phyloP scores from a whole-genome alignment of 37 sponge, comb jelly and placozoan genomes.

The Bolinopsis microptera region DNA sequence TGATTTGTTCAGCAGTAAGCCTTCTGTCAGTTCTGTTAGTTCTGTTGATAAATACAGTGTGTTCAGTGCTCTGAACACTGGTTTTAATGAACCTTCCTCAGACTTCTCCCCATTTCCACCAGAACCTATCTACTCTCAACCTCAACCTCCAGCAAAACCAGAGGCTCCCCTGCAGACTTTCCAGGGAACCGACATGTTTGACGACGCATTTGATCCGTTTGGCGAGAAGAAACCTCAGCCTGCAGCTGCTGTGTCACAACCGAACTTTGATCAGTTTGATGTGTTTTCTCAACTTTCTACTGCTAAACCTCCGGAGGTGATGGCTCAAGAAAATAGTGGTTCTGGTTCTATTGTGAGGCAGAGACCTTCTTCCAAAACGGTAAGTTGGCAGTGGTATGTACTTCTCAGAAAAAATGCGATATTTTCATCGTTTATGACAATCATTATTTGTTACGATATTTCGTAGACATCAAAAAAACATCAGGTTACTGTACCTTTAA shows the following conservation, averaged over 20 bases:
- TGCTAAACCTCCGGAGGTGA: background rate
- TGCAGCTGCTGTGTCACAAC: background rate
- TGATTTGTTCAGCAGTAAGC: background rate
- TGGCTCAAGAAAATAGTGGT: background rate
- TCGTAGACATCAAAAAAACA: no score
- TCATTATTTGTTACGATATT: no score
- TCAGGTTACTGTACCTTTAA: no score
- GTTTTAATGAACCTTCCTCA: background rate
- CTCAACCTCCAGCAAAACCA: background rate
- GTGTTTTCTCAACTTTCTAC: background rate
- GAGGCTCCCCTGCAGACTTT: background rate
- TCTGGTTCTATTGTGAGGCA: background rate
- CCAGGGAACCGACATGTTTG: background rate
- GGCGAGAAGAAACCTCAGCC: background rate
- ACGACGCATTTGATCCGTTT: constrained; percentile 29
- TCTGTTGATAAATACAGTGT: background rate
- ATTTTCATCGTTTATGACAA: no score
- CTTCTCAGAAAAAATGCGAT: no score
- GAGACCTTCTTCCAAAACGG: constrained; percentile 5
- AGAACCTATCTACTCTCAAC: background rate
- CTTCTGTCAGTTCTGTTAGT: background rate
- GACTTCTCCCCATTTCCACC: background rate
- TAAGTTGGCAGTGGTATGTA: no score
- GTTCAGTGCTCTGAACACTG: background rate
- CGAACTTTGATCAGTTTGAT: background rate